These are phyloP conservation scores for Phortica variegata DNA, from an alignment of 1,140 invertebrate genomes.

Conservation along the genomic window DNA sequence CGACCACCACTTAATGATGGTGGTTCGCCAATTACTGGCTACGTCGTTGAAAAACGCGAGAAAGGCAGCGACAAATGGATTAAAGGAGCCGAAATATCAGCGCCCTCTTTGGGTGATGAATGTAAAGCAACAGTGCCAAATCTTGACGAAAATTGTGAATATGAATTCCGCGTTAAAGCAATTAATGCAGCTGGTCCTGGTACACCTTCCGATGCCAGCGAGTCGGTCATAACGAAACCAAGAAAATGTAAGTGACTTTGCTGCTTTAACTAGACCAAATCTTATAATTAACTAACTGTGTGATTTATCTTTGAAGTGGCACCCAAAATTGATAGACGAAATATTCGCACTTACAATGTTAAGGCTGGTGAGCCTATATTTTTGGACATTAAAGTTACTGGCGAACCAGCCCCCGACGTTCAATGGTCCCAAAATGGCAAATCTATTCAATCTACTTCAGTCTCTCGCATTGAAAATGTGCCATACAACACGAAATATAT, in stretches of 20 bases:
- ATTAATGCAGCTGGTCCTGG: slow-evolving; percentile 93
- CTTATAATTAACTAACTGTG: slow-evolving; percentile 1
- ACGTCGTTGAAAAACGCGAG: slow-evolving; percentile 91
- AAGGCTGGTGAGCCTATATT: slow-evolving; percentile 90
- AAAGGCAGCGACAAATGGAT: slow-evolving; percentile 85
- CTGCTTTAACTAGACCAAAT: neutral
- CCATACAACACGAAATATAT: slow-evolving; percentile 86
- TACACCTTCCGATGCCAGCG: slow-evolving; percentile 88
- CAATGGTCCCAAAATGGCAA: slow-evolving; percentile 67
- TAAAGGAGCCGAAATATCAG: slow-evolving; percentile 73
- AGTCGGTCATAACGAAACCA: slow-evolving; percentile 87
- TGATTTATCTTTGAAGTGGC: slow-evolving; percentile 67
- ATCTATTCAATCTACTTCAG: slow-evolving; percentile 60
- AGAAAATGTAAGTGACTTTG: slow-evolving; percentile 75
- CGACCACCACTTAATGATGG: slow-evolving; percentile 84
- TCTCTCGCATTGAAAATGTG: slow-evolving; percentile 74
- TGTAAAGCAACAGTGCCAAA: slow-evolving; percentile 83
- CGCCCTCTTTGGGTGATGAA: slow-evolving; percentile 61
- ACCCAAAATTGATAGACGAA: slow-evolving; percentile 89
- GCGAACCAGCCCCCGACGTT: slow-evolving; percentile 89
- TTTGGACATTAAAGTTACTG: slow-evolving; percentile 88
- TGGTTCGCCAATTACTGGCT: slow-evolving; percentile 89
- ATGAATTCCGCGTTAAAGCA: slow-evolving; percentile 95
- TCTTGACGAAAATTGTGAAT: slow-evolving; percentile 92
- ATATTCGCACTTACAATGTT: slow-evolving; percentile 79